Evolutionary conservation across 2,113 vertebrate genomes (phyloP).

Genomic region (Dipodomys merriami): DNA sequence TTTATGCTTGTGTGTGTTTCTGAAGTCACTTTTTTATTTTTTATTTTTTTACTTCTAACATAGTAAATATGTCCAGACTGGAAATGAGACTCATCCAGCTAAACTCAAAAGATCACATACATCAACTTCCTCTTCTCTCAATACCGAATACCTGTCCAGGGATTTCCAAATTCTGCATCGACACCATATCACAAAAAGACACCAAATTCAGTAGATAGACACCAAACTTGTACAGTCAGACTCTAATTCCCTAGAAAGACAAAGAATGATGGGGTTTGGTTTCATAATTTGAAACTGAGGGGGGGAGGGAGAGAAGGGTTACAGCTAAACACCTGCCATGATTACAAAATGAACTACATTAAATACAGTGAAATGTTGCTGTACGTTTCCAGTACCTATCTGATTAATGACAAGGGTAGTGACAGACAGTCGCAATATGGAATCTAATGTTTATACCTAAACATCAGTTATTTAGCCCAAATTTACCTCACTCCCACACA

Average conservation of each 20-base stretch:
- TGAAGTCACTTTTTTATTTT: neutral
- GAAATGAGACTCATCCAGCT: neutral
- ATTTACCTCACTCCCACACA: constrained; percentile 76
- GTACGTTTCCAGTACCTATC: constrained; percentile 71
- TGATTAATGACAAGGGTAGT: constrained; percentile 76
- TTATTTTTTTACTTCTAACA: neutral
- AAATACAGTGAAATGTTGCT: constrained; percentile 64
- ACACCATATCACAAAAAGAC: neutral
- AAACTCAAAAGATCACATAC: neutral
- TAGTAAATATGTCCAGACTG: neutral
- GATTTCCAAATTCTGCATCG: neutral
- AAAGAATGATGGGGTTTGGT: neutral
- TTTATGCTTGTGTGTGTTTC: neutral
- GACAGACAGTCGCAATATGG: constrained; percentile 80
- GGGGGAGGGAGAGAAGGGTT: constrained; percentile 47
- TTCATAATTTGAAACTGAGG: constrained; percentile 24
- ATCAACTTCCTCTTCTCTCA: neutral
- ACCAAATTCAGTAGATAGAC: neutral
- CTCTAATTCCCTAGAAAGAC: constrained; percentile 41
- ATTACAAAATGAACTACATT: constrained; percentile 65
- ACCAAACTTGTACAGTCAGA: neutral
- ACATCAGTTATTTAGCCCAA: constrained; percentile 76
- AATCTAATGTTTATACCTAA: constrained; percentile 76
- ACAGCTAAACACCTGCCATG: constrained; percentile 66
- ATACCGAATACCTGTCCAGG: neutral